Conservation (phyloP, 1,140 invertebrate genomes). For the Eumeta japonica region DNA sequence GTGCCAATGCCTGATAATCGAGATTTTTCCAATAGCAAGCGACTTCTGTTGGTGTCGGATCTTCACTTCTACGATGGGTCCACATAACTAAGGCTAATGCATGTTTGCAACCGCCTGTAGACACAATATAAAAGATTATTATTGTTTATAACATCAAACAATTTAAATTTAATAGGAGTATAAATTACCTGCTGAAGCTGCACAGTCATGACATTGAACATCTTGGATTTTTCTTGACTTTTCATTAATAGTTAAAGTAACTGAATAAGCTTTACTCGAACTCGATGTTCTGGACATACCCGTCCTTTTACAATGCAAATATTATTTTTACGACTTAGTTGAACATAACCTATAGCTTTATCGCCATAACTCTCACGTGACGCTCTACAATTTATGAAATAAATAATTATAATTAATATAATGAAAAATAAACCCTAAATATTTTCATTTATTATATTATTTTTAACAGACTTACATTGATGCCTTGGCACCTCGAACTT, state of each 20-base stretch:
- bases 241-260: conserved; percentile 1
- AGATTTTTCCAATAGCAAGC: conserved; percentile 26
- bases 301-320: too few relatives aligned
- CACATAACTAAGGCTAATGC: conserved; percentile 31
- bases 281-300: too few relatives aligned
- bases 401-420: too few relatives aligned
- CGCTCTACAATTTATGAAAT: too few relatives aligned
- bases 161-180: conserved; percentile 1
- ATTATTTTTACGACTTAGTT: too few relatives aligned
- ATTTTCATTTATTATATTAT: too few relatives aligned
- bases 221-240: background rate
- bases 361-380: too few relatives aligned
- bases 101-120: conserved; percentile 30
- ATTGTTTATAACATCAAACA: conserved; percentile 1
- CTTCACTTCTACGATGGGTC: conserved; percentile 26
- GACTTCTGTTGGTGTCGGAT: conserved; percentile 22
- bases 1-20: conserved; percentile 13
- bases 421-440: too few relatives aligned
- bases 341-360: too few relatives aligned
- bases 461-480: too few relatives aligned
- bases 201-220: conserved; percentile 1
- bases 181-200: conserved; percentile 1
- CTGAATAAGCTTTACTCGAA: too few relatives aligned
- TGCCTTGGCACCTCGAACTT: too few relatives aligned
- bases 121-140: conserved; percentile 5